These are phyloP conservation scores for Chauna torquata DNA, from an alignment of 2,113 vertebrate species.

Conservation along the genomic window DNA sequence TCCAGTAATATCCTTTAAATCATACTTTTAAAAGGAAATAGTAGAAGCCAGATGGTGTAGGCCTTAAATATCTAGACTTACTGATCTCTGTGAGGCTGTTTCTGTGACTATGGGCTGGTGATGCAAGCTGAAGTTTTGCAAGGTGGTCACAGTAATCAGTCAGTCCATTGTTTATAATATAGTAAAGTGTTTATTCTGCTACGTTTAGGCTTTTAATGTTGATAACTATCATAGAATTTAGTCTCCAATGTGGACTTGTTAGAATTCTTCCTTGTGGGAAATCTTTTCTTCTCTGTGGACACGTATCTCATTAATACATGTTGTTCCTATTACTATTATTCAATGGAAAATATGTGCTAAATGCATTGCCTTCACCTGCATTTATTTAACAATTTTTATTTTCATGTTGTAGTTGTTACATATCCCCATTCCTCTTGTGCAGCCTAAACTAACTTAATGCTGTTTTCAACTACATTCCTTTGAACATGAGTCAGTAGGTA, in stretches of 20 bases:
- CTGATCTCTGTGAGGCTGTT: not conserved
- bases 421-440: not conserved
- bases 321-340: not conserved
- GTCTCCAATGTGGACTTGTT: not conserved
- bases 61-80: not conserved
- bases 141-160: not conserved
- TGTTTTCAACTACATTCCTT: not conserved
- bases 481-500: not conserved
- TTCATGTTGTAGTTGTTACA: not conserved
- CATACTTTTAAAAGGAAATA: not conserved
- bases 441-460: not conserved
- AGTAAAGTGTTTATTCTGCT: slow-evolving; percentile 11
- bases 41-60: not conserved
- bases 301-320: slow-evolving; percentile 13
- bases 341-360: not conserved
- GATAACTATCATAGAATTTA: slow-evolving; percentile 33
- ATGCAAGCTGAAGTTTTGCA: not conserved
- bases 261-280: slow-evolving; percentile 36
- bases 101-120: not conserved
- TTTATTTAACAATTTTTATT: not conserved
- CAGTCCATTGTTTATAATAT: not conserved
- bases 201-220: slow-evolving; percentile 17
- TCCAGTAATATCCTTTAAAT: slow-evolving; percentile 14
- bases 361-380: not conserved
- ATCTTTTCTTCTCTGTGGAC: not conserved